phyloP scores from a whole-genome alignment of 2,888 invertebrate species.

The Caenorhabditis afra region DNA sequence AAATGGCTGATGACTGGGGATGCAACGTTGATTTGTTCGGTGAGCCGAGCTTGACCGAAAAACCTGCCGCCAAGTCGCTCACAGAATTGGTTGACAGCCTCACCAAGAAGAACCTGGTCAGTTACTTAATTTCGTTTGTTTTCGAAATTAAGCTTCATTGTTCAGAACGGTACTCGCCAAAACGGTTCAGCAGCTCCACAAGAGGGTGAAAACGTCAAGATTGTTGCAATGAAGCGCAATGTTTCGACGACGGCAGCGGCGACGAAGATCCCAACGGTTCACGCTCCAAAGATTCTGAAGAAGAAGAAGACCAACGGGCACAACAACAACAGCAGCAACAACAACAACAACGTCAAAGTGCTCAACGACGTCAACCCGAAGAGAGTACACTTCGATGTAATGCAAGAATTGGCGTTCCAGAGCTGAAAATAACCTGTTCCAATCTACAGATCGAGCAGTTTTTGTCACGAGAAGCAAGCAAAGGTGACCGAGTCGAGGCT shows the following conservation, averaged over 20 bases:
- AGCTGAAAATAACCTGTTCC: conserved; percentile 3
- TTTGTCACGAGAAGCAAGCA: conserved; percentile 58
- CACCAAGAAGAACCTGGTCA: conserved; percentile 49
- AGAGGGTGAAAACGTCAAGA: conserved; percentile 52
- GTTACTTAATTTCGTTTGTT: neutral
- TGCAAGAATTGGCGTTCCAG: conserved; percentile 2
- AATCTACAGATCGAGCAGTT: conserved; percentile 66
- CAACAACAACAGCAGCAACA: conserved; percentile 16
- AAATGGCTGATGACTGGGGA: conserved; percentile 64
- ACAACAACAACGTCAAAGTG: conserved; percentile 55
- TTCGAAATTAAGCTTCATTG: neutral
- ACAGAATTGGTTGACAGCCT: conserved; percentile 55
- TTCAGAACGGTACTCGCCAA: conserved; percentile 39
- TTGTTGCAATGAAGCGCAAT: conserved; percentile 28
- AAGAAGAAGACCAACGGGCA: conserved; percentile 62
- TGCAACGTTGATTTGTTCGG: conserved; percentile 61
- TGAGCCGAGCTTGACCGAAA: conserved; percentile 25
- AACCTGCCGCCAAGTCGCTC: conserved; percentile 41
- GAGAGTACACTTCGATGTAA: conserved; percentile 71
- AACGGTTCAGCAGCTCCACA: neutral
- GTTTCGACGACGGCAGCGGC: conserved; percentile 18
- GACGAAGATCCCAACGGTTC: conserved; percentile 41
- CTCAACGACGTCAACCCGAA: conserved; percentile 67
- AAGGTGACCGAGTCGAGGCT: conserved; percentile 58
- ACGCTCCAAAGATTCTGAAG: conserved; percentile 71